Base-by-base conservation (phyloP, 2,797 vertebrate species). In the Limosa lapponica region DNA sequence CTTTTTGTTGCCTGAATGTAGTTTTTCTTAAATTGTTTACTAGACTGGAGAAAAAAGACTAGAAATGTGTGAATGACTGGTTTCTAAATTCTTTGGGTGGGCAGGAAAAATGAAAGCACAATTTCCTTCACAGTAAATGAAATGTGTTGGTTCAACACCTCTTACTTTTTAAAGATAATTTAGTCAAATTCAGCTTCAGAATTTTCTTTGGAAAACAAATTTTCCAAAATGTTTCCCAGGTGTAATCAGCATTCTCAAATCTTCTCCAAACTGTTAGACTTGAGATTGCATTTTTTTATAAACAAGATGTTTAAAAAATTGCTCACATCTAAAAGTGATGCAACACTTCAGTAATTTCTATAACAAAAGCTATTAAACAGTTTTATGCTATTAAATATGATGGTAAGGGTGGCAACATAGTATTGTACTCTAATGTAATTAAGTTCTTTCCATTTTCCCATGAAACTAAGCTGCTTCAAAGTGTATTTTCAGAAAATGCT, bases 371-470 rank as follows among this genome's bases (percentile, higher is more conserved):
- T 83, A 48, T 83, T 73, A 79, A 54, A 55, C 3, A 8, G 11
- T 51, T 86, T 88, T 84, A 59, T 82, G 67, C 39, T 92, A 87
- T 89, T 94, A 91, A 89, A 66, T 89, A 62, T 39, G 72, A 74
- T 67, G 57, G 59, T 51, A 71, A 86, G 69, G 34, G 28, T 95
- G 87, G 52, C 62, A 90, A 79, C 73, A 23, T 27, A 32, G 58
- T 57, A 71, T 79, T 84, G 82, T 84, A 57, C 72, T 95, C 24
- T n/a, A 51, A 22, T 61, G 41, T 82, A 93, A 94, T 95, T 94
- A 95, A 82, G 69, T 86, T 96, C 32, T 93, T 95, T 87, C 41
- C 7, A 20, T 79, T 91, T 96, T 95, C 91, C 80, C 88, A 84
- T 90, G 95, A 89, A 95, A 93, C 18, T 34, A 81, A 59, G 28